Evolutionary conservation across 2,797 vertebrate genomes (phyloP), one percentile per base, ranked within the genome.

Genomic region (Hozukius guyotensis): DNA sequence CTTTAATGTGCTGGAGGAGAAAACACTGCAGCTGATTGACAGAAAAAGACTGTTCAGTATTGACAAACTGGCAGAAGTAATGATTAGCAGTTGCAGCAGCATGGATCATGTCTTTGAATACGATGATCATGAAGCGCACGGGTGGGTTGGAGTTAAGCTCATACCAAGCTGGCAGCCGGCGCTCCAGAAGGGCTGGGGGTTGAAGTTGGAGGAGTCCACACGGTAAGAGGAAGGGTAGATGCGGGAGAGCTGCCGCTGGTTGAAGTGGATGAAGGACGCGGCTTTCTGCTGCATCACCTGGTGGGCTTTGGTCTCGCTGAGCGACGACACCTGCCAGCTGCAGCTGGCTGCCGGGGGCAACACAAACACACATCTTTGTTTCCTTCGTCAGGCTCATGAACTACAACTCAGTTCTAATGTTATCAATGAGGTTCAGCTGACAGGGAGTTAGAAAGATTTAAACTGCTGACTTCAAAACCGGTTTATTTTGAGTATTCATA

Each of bases 101-200:
- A 10, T 25, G 46, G 24, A 20, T 24, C 12, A 24, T 18, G 4
- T 60, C 8, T 53, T n/a, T 42, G 11, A 32, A 25, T 2, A 11
- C 11, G 70, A 11, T 12, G 16, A 29, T 29, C 2, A 13, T 20
- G 8, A 18, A 24, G 42, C 18, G 8, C 8, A 31, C 0, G 0
- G 34, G 6, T 1, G 9, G 5, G 9, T 18, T 2, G 29, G 14
- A 38, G 18, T 3, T 2, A 1, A n/a, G 34, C 29, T 57, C 72
- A 0, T 95, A 99, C 98, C 98, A 11, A 99, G 94, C 53, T 99
- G 99, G 93, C 98, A 99, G 88, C 98, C 98, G 0, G 97, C 91
- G 0, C 96, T 99, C 98, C 99, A 99, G 95, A 99, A 99, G 5
- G 98, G 98, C 94, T 99, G 99, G 0, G 99, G 99, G 89, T 99